phyloP scores from a whole-genome alignment of 2,888 invertebrate species.

The Uropetala carovei region DNA sequence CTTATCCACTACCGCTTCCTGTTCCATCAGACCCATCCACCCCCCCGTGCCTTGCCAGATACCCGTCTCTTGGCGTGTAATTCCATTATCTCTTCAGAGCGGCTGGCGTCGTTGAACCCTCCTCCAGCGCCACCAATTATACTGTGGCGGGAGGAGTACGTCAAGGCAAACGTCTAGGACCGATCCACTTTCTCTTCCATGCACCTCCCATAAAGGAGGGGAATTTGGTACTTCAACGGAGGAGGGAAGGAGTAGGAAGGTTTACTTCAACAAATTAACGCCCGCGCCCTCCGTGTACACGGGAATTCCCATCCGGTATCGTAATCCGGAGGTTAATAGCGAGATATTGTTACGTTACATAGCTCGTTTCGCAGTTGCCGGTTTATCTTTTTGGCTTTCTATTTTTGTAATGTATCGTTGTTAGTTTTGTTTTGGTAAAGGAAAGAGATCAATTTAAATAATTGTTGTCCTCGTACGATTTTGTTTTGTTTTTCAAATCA shows the following conservation, averaged over 20 bases:
- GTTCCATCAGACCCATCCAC: background rate
- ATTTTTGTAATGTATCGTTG: no score
- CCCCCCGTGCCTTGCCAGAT: background rate
- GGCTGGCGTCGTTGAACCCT: background rate
- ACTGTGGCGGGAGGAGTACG: conserved; percentile 19
- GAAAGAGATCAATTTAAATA: no score
- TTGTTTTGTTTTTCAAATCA: no score
- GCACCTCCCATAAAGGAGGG: background rate
- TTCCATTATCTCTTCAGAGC: conserved; percentile 46
- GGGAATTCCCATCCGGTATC: background rate
- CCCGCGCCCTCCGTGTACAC: background rate
- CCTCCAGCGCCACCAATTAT: conserved; percentile 53
- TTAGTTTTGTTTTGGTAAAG: no score
- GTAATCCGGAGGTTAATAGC: no score
- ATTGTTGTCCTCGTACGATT: no score
- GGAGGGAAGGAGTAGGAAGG: background rate
- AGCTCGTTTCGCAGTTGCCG: no score
- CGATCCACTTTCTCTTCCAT: background rate
- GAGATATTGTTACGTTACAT: no score
- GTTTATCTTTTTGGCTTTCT: no score
- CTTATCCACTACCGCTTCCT: background rate
- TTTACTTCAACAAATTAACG: no score
- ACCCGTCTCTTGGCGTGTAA: conserved; percentile 11
- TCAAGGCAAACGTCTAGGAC: background rate
- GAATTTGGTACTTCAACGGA: background rate